Base-by-base conservation (phyloP, 2,113 vertebrate species). In the Colistium nudipinnis region DNA sequence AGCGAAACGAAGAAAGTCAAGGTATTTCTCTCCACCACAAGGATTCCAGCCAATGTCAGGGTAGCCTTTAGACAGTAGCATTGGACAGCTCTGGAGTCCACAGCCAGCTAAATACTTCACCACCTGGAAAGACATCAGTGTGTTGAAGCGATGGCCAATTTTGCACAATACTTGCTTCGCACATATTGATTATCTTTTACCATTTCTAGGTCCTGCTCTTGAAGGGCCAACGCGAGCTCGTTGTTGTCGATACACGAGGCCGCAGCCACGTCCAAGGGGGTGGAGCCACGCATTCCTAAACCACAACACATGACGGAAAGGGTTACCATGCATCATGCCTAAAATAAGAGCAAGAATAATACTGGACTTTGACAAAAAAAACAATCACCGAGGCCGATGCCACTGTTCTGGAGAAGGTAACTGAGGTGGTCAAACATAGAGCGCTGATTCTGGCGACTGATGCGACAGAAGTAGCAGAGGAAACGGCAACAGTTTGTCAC, bases 401-500 rank as follows among this genome's bases (percentile, higher is more conserved):
- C 94, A 0, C 96, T 97, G 89, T 97, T 97, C 76, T 96, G 94
- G 36, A 97, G 91, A 73, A 97, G 92, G 82, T 97, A 97, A 86
- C 95, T 95, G 76, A 97, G 93, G 66, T 97, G 96, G 80, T 97
- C 96, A 8, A 97, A 97, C 96, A 97, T 97, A 65, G 96, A 95
- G 1, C 96, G 94, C 69, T 98, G 96, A 85, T 97, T 98, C 76
- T 98, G 96, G 4, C 96, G 93, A 86, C 96, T 98, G 81, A 98
- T 98, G 20, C 96, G 94, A 72, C 96, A 97, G 90, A 98, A 98
- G 62, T 97, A 98, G 86, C 96, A 98, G 64, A 98, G 93, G 80
- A 98, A 98, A 8, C 96, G 94, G 66, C 96, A 98, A 78, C 96
- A 98, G 88, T 96, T 98, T n/a, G 96, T 98, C 84, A 97, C 96